Evolutionary conservation across 2,113 vertebrate species (phyloP).

Genomic region (Amphilophus citrinellus): DNA sequence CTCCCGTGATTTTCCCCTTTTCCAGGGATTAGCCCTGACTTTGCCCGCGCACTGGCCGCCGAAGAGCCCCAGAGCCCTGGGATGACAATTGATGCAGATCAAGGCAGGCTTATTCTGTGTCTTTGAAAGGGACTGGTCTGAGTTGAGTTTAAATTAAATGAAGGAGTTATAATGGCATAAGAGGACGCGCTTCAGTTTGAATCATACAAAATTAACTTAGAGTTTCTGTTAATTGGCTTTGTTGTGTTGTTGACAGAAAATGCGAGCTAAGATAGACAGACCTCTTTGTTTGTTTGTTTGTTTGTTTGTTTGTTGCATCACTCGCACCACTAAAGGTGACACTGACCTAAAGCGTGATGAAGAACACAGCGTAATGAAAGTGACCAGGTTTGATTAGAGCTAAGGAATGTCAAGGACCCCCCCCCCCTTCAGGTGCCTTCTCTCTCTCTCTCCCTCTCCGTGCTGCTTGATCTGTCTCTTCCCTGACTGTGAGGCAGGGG

Average conservation of each 20-base stretch:
- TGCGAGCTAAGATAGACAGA: background rate
- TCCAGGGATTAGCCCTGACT: conserved; percentile 99
- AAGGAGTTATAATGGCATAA: conserved; percentile 78
- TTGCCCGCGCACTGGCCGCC: conserved; percentile 93
- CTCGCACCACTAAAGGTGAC: background rate
- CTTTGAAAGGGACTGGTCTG: conserved; percentile 85
- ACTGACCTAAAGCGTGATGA: background rate
- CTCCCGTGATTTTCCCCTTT: conserved; percentile 93
- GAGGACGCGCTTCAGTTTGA: conserved; percentile 84
- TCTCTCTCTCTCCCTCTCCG: background rate
- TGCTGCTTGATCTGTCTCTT: background rate
- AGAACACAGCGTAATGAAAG: background rate
- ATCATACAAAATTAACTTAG: conserved; percentile 31
- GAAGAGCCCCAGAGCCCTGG: conserved; percentile 93
- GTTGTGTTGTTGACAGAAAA: background rate
- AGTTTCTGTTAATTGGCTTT: conserved; percentile 14
- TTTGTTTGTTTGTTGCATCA: background rate
- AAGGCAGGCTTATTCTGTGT: conserved; percentile 91
- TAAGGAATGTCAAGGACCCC: background rate
- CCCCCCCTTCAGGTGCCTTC: background rate
- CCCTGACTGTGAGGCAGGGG: background rate
- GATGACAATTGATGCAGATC: conserved; percentile 98
- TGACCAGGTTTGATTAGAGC: background rate
- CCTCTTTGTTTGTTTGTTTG: background rate
- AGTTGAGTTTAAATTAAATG: conserved; percentile 88